Percentiles rank a stretch among this genome's conserved stretches.
Conservation (phyloP, 2,888 invertebrate species). For the Melinaea menophilus region DNA sequence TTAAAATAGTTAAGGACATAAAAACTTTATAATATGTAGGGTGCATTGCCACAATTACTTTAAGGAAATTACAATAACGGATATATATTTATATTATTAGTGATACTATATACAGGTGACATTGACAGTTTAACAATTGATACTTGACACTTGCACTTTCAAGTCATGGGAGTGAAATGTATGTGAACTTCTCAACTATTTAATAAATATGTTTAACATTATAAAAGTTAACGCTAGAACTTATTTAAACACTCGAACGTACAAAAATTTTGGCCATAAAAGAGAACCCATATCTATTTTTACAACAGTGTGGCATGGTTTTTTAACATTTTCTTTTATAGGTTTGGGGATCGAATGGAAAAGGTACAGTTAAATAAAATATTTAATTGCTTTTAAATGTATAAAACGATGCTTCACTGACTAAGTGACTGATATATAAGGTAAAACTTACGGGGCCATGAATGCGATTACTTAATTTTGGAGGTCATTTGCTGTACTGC, state of each 20-base stretch:
- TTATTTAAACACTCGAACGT: conserved; percentile 39
- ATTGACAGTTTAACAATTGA: not conserved
- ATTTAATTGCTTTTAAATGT: not conserved
- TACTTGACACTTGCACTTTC: too few relatives aligned
- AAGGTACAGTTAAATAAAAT: conserved; percentile 41
- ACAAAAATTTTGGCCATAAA: conserved; percentile 71
- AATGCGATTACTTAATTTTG: too few relatives aligned
- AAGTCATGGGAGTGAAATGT: too few relatives aligned
- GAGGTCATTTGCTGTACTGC: too few relatives aligned
- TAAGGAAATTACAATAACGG: too few relatives aligned
- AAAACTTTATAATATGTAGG: too few relatives aligned
- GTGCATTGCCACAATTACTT: not conserved
- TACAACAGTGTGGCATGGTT: conserved; percentile 66
- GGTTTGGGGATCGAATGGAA: conserved; percentile 61
- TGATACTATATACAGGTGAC: too few relatives aligned
- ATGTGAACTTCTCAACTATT: not conserved
- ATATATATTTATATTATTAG: too few relatives aligned
- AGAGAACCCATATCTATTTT: conserved; percentile 50
- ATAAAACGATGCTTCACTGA: too few relatives aligned
- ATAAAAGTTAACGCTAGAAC: conserved; percentile 1
- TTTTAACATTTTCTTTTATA: conserved; percentile 61
- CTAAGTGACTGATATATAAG: too few relatives aligned
- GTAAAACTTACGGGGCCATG: too few relatives aligned
- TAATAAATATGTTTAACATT: conserved; percentile 13
- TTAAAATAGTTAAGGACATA: too few relatives aligned